A percentile compares a stretch with the other conserved stretches of the same genome.
Evolutionary conservation across 2,888 invertebrate genomes (phyloP).

Genomic region (Salticus scenicus): DNA sequence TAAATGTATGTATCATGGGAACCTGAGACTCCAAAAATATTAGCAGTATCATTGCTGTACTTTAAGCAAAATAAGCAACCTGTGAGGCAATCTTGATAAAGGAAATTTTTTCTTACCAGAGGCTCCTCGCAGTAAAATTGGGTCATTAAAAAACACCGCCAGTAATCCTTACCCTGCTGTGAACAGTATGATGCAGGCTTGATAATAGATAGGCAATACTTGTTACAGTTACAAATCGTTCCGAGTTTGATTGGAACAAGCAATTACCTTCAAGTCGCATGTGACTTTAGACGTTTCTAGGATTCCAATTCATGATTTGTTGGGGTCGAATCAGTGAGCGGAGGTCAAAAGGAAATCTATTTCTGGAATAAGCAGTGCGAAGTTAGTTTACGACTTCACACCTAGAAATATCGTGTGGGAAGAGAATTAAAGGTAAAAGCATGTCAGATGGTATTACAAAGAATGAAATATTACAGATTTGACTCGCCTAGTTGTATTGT

Average conservation of each 20-base stretch:
- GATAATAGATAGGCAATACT: conserved; percentile 36
- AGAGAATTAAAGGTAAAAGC: neutral
- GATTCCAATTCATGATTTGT: neutral
- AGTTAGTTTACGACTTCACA: conserved; percentile 1
- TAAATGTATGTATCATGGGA: too few relatives aligned
- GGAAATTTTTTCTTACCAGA: too few relatives aligned
- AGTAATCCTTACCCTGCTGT: conserved; percentile 13
- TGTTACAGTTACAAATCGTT: conserved; percentile 45
- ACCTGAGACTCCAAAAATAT: too few relatives aligned
- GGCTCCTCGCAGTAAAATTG: neutral
- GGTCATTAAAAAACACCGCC: conserved; percentile 21
- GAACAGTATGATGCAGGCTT: conserved; percentile 29
- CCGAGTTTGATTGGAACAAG: conserved; percentile 38
- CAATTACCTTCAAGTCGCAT: conserved; percentile 22
- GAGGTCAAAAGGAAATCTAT: neutral
- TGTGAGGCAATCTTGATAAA: too few relatives aligned
- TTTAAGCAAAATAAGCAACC: too few relatives aligned
- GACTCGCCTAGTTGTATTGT: neutral
- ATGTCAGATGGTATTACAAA: neutral
- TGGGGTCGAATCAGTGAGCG: neutral
- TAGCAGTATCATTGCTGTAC: too few relatives aligned
- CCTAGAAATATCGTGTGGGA: neutral
- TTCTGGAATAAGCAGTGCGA: neutral
- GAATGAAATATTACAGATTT: neutral
- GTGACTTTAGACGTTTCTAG: neutral